These are phyloP conservation scores for Athene noctua DNA, from an alignment of 2,113 vertebrate genomes.

Conservation along the genomic window DNA sequence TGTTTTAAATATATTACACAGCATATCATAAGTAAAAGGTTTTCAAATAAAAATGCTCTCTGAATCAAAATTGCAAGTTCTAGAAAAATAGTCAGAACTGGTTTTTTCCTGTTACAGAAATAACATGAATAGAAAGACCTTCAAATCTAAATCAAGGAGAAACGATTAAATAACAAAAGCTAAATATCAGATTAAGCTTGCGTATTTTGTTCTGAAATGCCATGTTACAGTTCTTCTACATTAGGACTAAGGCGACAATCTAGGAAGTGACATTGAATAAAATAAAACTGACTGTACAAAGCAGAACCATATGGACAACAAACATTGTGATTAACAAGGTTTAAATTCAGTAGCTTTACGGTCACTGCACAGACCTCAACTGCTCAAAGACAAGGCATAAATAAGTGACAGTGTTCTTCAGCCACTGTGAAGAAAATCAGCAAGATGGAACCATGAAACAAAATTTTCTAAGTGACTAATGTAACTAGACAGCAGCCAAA, in stretches of 20 bases:
- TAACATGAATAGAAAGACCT: not conserved
- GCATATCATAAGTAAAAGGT: not conserved
- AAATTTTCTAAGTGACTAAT: not conserved
- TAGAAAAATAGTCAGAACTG: not conserved
- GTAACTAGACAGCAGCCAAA: not conserved
- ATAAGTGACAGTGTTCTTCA: not conserved
- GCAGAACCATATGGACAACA: conserved; percentile 4
- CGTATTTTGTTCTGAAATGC: not conserved
- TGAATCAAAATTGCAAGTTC: not conserved
- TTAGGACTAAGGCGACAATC: not conserved
- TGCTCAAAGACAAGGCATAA: not conserved
- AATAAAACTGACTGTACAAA: conserved; percentile 20
- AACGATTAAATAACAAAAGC: not conserved
- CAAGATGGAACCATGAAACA: not conserved
- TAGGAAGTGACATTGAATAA: not conserved
- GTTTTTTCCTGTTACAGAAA: not conserved
- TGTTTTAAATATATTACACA: not conserved
- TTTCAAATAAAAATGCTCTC: not conserved
- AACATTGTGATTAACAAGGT: conserved; percentile 1
- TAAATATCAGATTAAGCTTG: not conserved
- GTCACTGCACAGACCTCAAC: conserved; percentile 17
- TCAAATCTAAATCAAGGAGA: not conserved
- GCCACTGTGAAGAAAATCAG: not conserved
- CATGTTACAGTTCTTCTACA: not conserved
- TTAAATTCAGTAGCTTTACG: not conserved